Conservation (phyloP, 1,140 invertebrate species). For the Rhyzopertha dominica region DNA sequence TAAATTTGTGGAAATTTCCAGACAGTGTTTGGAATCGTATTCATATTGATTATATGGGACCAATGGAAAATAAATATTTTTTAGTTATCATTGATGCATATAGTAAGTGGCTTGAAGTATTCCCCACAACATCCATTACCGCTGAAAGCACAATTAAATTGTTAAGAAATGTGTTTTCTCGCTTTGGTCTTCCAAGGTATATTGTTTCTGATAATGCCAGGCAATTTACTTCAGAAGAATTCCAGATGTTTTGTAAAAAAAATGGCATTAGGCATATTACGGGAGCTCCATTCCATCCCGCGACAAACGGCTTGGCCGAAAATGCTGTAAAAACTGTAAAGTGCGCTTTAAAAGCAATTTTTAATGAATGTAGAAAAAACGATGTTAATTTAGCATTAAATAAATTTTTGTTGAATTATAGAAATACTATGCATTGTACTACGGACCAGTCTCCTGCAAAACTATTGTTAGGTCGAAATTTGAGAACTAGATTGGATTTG, state of each 20-base stretch:
- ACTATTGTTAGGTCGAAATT: slow-evolving; percentile 23
- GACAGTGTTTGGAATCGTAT: slow-evolving; percentile 5
- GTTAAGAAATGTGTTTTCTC: slow-evolving; percentile 9
- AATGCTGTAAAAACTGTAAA: slow-evolving; percentile 44
- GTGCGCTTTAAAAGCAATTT: slow-evolving; percentile 34
- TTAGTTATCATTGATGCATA: slow-evolving; percentile 11
- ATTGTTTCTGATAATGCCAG: slow-evolving; percentile 39
- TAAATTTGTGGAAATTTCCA: slow-evolving; percentile 9
- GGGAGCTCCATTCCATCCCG: slow-evolving; percentile 37
- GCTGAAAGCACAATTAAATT: slow-evolving; percentile 1
- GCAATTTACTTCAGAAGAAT: slow-evolving; percentile 32
- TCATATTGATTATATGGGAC: slow-evolving; percentile 17
- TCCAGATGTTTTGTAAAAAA: slow-evolving; percentile 31
- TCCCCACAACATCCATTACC: slow-evolving; percentile 8
- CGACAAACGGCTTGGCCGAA: slow-evolving; percentile 42
- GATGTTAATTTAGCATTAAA: slow-evolving; percentile 5
- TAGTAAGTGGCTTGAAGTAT: slow-evolving; percentile 13
- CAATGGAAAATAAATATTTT: slow-evolving; percentile 12
- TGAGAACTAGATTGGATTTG: slow-evolving; percentile 22
- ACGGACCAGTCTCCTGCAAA: slow-evolving; percentile 21
- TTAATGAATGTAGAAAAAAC: slow-evolving; percentile 7
- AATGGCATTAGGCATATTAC: slow-evolving; percentile 37
- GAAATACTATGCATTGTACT: slow-evolving; percentile 23
- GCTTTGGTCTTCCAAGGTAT: slow-evolving; percentile 37
- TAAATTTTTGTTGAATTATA: slow-evolving; percentile 28